These are phyloP conservation scores for Ellobium chinense DNA, from an alignment of 2,888 invertebrate genomes.

Conservation along the genomic window DNA sequence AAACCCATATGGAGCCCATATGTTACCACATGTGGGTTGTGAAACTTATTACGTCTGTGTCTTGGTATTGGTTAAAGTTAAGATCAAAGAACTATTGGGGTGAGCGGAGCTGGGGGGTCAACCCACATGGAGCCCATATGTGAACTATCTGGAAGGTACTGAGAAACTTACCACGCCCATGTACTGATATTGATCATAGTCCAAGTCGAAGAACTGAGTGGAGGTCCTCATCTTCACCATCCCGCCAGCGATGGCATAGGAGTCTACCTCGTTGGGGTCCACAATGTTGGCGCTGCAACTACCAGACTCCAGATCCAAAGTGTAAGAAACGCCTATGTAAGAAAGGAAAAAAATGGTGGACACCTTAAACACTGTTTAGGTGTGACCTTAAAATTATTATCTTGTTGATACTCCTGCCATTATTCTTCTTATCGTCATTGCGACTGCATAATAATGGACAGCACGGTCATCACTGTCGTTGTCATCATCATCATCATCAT, in stretches of 20 bases:
- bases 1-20: no score
- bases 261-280: neutral
- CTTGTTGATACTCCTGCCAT: no score
- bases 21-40: neutral
- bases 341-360: neutral
- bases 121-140: neutral
- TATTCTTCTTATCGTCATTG: no score
- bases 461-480: no score
- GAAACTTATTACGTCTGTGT: conserved; percentile 29
- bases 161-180: conserved; percentile 37
- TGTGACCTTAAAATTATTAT: neutral
- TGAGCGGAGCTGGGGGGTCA: no score
- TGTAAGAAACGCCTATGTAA: no score
- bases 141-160: no score
- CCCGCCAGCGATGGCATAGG: neutral
- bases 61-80: conserved; percentile 6
- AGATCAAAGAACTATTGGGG: conserved; percentile 35
- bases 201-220: conserved; percentile 33
- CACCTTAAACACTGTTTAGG: neutral
- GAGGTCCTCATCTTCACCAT: conserved; percentile 16
- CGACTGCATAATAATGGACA: no score
- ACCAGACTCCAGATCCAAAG: neutral
- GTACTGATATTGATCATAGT: conserved; percentile 20
- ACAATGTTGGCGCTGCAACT: neutral
- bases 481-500: no score